Base-by-base conservation (phyloP, 2,888 invertebrate species). In the Anticlea derivata region DNA sequence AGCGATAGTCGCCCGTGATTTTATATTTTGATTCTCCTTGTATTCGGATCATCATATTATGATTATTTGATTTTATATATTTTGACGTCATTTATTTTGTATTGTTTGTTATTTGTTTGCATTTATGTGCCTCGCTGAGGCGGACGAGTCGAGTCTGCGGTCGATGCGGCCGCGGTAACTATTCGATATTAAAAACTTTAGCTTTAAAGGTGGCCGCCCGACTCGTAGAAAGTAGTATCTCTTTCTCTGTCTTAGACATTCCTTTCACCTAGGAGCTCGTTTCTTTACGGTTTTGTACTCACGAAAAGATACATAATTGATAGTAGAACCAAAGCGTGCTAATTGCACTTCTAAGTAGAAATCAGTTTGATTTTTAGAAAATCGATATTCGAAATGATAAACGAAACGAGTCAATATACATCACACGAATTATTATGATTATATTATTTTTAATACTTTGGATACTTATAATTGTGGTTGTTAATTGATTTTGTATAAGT, bases 61-160 rank as follows among this genome's bases (percentile, higher is more conserved):
- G 27, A 39, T 53, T 53, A 63, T 67, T 70, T 53, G 39, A 48
- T 53, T 53, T 53, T 53, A 52, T 70, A 66, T 68, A 60, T 69
- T 70, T 54, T 57, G 55, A 61, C 59, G 26, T 50, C 43, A 38
- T 52, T 52, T 52, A 43, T 75, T 78, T 81, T 79, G 61, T 70
- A 78, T 70, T 61, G 72, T 75, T 72, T 72, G 64, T 65, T 73
- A 70, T 69, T 70, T 75, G 71, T 70, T 66, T 77, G 88, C 87
- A 85, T 88, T 87, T 87, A 86, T 70, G 65, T 70, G 73, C 70
- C 73, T 47, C 47, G 45, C 12, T 44, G 50, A 41, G 55, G 40
- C 46, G 29, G 34, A 51, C 50, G 54, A 58, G 50, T 55, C 37
- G 56, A 58, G 49, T 40, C 52, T 39, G 54, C 35, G 34, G 33